A percentile compares a stretch with the other conserved stretches of the same genome.
These are phyloP conservation scores for Atherinomorus stipes DNA, from an alignment of 2,113 vertebrate genomes.

Conservation along the genomic window DNA sequence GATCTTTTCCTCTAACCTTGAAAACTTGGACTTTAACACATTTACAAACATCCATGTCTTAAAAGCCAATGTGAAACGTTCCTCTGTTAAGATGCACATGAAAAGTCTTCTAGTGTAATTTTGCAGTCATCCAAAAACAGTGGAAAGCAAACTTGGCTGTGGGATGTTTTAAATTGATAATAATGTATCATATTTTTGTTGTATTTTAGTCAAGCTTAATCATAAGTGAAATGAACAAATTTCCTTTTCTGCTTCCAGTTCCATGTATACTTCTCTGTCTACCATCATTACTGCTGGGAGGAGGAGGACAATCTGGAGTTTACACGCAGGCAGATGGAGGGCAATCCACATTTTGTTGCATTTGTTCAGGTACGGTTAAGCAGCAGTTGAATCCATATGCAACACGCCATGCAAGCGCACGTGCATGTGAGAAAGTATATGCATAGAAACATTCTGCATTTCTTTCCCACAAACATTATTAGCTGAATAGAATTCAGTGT, in stretches of 20 bases:
- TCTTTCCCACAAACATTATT: slow-evolving; percentile 2
- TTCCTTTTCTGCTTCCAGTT: slow-evolving; percentile 72
- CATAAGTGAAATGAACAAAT: too few species aligned
- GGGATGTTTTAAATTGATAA: too few species aligned
- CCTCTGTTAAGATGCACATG: not conserved
- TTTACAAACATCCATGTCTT: not conserved
- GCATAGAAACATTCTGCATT: not conserved
- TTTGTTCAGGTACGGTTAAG: slow-evolving; percentile 79
- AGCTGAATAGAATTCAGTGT: slow-evolving; percentile 19
- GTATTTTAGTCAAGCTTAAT: too few species aligned
- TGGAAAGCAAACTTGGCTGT: too few species aligned
- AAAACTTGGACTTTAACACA: too few species aligned
- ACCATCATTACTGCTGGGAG: slow-evolving; percentile 83
- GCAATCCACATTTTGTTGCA: slow-evolving; percentile 78
- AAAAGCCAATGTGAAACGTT: not conserved
- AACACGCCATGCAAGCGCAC: not conserved
- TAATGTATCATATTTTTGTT: too few species aligned
- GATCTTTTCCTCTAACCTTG: too few species aligned
- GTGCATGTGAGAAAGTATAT: slow-evolving; percentile 3
- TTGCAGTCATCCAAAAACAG: too few species aligned
- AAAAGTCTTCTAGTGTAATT: too few species aligned
- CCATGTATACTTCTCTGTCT: slow-evolving; percentile 80
- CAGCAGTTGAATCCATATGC: not conserved
- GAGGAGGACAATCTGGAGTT: slow-evolving; percentile 84
- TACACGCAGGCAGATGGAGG: slow-evolving; percentile 79